Evolutionary conservation across 2,113 vertebrate genomes (phyloP).

Genomic region (Bolborhynchus lineola): DNA sequence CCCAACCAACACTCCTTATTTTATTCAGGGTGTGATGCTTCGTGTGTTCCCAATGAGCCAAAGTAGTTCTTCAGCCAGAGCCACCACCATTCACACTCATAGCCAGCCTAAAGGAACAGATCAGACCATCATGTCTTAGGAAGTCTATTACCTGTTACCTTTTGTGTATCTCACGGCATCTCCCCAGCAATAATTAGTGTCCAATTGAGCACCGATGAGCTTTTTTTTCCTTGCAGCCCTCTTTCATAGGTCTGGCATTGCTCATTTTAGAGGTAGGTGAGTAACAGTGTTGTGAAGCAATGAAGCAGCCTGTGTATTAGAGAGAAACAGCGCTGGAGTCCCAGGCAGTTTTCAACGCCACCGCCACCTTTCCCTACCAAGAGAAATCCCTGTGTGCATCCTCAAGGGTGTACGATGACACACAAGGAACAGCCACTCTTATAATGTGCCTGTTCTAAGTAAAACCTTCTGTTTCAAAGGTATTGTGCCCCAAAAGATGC

Average conservation of each 20-base stretch:
- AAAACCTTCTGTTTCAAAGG: background rate
- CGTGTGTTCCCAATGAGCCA: background rate
- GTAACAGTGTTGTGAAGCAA: background rate
- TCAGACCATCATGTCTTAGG: background rate
- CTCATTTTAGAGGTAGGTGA: background rate
- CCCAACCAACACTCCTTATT: background rate
- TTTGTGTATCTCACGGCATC: background rate
- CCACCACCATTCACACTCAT: accelerated
- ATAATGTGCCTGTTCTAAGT: background rate
- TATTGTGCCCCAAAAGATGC: background rate
- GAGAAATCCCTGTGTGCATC: background rate
- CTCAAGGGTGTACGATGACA: accelerated
- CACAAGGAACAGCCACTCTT: background rate
- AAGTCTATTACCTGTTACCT: background rate
- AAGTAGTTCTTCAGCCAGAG: accelerated
- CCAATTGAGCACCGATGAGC: background rate
- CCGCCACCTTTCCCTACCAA: background rate
- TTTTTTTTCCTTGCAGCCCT: background rate
- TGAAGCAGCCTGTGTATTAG: background rate
- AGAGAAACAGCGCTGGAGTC: background rate
- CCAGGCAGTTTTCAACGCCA: background rate
- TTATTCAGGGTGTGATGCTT: background rate
- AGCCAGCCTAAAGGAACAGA: background rate
- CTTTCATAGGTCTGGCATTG: background rate
- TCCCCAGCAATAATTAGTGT: background rate